Conservation (phyloP, 2,888 invertebrate species). For the Loripinus fragilis region DNA sequence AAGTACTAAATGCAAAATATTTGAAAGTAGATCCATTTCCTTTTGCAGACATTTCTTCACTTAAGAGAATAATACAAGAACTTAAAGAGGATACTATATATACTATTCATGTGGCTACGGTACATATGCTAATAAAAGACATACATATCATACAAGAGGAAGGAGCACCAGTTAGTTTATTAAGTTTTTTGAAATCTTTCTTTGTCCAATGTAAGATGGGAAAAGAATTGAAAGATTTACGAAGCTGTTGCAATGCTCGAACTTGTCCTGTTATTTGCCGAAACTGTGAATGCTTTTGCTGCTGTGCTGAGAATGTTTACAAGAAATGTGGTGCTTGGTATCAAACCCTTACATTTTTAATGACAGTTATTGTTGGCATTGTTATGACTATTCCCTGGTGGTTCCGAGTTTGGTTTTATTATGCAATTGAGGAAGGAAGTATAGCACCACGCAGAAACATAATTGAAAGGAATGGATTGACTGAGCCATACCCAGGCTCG, state of each 20-base stretch:
- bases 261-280: constrained; percentile 4
- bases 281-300: neutral
- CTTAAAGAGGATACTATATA: too few relatives aligned
- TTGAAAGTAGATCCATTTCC: neutral
- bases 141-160: neutral
- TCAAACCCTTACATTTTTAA: constrained; percentile 19
- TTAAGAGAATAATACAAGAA: too few relatives aligned
- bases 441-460: constrained; percentile 10
- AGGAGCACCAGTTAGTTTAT: constrained; percentile 35
- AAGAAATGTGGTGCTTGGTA: too few relatives aligned
- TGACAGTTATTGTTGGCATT: constrained; percentile 11
- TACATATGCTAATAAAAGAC: too few relatives aligned
- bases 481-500: constrained; percentile 31
- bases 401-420: constrained; percentile 46
- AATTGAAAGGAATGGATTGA: constrained; percentile 17
- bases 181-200: constrained; percentile 37
- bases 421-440: constrained; percentile 28
- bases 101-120: too few relatives aligned
- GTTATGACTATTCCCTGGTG: constrained; percentile 39
- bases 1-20: neutral
- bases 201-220: constrained; percentile 36
- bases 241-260: constrained; percentile 36
- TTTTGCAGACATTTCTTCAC: too few relatives aligned
- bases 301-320: neutral
- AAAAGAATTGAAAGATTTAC: constrained; percentile 25